phyloP scores from a whole-genome alignment of 2,113 vertebrate species.

The Morone saxatilis region DNA sequence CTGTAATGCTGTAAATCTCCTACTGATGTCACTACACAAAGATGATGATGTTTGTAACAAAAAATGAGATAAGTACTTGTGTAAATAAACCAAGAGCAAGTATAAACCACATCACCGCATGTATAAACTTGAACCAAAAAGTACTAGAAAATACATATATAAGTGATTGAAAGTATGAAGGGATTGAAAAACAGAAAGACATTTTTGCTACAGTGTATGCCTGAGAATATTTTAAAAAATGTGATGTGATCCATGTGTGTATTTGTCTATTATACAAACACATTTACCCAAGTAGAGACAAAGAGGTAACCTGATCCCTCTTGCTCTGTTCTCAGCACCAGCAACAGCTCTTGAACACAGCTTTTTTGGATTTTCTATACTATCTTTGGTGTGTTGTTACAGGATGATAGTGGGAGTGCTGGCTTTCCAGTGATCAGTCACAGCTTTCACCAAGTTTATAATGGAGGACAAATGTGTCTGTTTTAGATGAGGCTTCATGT shows the following conservation, averaged over 20 bases:
- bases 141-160: not conserved
- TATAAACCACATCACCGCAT: not conserved
- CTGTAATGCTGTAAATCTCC: slow-evolving; percentile 22
- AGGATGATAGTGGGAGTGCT: not conserved
- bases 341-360: not conserved
- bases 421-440: slow-evolving; percentile 23
- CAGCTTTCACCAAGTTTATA: not conserved
- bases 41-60: not conserved
- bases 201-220: not conserved
- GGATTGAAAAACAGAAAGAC: not conserved
- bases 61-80: not conserved
- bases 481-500: slow-evolving; percentile 10
- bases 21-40: slow-evolving; percentile 7
- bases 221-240: not conserved
- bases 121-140: not conserved
- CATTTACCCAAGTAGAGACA: not conserved
- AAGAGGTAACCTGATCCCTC: not conserved
- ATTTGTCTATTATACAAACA: not conserved
- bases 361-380: not conserved
- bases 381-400: not conserved
- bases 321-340: not conserved
- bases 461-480: slow-evolving; percentile 9
- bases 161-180: not conserved
- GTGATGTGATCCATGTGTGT: too few species aligned
- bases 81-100: not conserved